A percentile compares a stretch with the other conserved stretches of the same genome.
phyloP scores from a whole-genome alignment of 1,140 invertebrate species.

The Pteromalus puparum region DNA sequence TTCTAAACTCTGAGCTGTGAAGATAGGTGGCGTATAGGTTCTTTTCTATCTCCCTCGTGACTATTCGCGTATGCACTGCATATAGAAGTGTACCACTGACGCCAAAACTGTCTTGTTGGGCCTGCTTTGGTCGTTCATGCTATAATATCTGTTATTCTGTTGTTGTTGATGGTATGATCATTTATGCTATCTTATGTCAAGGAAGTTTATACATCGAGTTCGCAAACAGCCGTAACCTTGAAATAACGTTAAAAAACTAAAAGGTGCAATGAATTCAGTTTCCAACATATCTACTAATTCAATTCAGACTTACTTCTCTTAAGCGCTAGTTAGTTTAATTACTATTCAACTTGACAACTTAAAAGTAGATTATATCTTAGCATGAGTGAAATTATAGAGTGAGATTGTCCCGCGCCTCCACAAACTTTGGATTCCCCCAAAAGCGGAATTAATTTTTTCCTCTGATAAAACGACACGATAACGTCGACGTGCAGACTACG shows the following conservation, averaged over 20 bases:
- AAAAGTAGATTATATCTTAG: constrained; percentile 33
- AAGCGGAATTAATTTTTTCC: background rate
- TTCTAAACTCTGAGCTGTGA: no score
- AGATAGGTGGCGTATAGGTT: no score
- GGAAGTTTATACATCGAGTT: background rate
- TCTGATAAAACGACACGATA: background rate
- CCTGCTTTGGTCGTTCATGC: no score
- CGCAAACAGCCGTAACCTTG: background rate
- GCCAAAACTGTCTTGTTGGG: no score
- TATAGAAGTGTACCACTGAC: no score
- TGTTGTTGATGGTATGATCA: no score
- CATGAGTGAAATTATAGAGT: constrained; percentile 16
- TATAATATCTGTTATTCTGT: no score
- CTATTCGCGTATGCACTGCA: no score
- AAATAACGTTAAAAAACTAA: background rate
- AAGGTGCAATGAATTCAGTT: background rate
- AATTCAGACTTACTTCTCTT: constrained; percentile 16
- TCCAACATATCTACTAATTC: constrained; percentile 14
- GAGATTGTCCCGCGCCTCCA: background rate
- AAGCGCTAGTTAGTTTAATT: constrained; percentile 12
- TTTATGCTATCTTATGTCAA: no score
- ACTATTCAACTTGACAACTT: constrained; percentile 22
- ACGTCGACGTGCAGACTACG: background rate
- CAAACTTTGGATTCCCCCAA: background rate
- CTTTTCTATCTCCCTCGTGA: no score